Evolutionary conservation across 2,888 invertebrate species (phyloP), one percentile per base, ranked within the genome.

Genomic region (Clitarchus hookeri): DNA sequence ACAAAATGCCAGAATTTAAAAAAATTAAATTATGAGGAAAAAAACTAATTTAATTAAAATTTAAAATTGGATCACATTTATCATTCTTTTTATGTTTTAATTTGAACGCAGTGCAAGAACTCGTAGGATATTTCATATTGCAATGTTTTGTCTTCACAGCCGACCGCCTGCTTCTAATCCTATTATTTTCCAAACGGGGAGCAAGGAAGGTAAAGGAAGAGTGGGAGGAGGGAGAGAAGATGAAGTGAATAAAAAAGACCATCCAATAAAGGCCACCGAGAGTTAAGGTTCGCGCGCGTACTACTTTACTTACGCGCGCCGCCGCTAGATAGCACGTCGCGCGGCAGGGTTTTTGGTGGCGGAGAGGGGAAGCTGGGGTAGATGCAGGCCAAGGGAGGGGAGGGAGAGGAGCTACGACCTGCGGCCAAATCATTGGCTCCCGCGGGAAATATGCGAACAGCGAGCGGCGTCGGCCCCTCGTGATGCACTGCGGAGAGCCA

Each of bases 401-500:
- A 8, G 65, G 19, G 53, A 0, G 3, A 65, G 65, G 65, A 65
- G 65, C 65, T 65, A 65, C 65, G 65, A n/a, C 65, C 65, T 65
- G 65, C 65, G n/a, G 65, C 65, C 19, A n/a, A 65, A 65, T 65
- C 65, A 65, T 65, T 65, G 65, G 19, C 19, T 65, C 65, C 65
- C 65, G 65, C 65, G 65, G 65, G 65, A 65, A 65, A 65, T 65
- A 65, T 65, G 65, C 65, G 65, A 65, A 65, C 65, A 65, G 65
- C 65, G n/a, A 16, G 65, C 65, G 65, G 48, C 48, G 48, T 48
- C 48, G 48, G 48, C 6, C 48, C 48, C 48, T 48, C 12, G 65
- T 65, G 65, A 65, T 65, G n/a, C 65, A 65, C 13, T n/a, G 65
- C 65, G 65, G 65, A n/a, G 65, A 65, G 65, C 13, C n/a, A 65